A percentile compares a stretch with the other conserved stretches of the same genome.
phyloP scores from a whole-genome alignment of 2,797 vertebrate species.

The Gymnodraco acuticeps region DNA sequence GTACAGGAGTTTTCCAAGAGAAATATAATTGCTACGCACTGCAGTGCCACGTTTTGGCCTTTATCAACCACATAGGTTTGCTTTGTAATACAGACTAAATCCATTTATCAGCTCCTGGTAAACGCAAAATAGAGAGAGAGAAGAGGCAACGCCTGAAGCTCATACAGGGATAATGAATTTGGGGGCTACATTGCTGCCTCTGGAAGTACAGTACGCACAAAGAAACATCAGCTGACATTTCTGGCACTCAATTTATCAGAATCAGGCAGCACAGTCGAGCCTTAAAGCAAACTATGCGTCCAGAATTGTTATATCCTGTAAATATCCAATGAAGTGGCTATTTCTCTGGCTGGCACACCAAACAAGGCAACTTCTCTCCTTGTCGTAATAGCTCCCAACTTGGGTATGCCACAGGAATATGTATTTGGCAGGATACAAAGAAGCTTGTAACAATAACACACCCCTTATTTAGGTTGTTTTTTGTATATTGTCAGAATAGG shows the following conservation, averaged over 20 bases:
- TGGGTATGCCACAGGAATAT: conserved; percentile 25
- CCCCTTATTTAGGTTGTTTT: conserved; percentile 17
- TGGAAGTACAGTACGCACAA: conserved; percentile 10
- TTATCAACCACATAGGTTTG: conserved; percentile 33
- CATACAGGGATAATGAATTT: conserved; percentile 49
- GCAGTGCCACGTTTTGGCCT: conserved; percentile 33
- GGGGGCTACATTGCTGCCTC: conserved; percentile 21
- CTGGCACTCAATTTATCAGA: conserved; percentile 22
- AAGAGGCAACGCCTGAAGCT: conserved; percentile 22
- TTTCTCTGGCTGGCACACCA: conserved; percentile 40
- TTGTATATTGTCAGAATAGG: conserved; percentile 1
- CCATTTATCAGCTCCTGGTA: conserved; percentile 20
- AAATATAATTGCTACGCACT: conserved; percentile 39
- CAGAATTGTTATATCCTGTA: conserved; percentile 42
- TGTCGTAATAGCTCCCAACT: conserved; percentile 28
- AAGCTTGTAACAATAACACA: conserved; percentile 15
- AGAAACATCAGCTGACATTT: conserved; percentile 40
- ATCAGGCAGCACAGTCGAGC: conserved; percentile 14
- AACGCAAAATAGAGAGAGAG: conserved; percentile 18
- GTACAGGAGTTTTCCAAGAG: conserved; percentile 31
- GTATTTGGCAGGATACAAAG: conserved; percentile 25
- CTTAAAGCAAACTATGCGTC: conserved; percentile 36
- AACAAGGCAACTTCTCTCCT: conserved; percentile 23
- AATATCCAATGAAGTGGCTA: conserved; percentile 41
- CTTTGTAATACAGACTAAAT: conserved; percentile 34